Base-by-base conservation (phyloP, 2,888 invertebrate species). In the Thymelicus acteon region DNA sequence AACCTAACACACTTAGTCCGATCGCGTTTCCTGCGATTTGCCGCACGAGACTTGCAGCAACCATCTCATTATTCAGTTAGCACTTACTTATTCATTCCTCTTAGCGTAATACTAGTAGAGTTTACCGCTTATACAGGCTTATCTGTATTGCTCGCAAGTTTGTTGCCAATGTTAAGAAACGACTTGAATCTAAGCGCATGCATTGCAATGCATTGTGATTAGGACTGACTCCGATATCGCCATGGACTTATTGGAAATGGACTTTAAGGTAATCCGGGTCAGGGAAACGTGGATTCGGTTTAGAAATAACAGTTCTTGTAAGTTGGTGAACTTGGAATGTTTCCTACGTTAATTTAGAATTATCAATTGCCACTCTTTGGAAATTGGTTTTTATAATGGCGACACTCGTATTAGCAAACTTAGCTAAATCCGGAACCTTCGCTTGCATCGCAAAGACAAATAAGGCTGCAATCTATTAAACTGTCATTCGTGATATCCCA, bases 401-500 rank as follows among this genome's bases (percentile, higher is more conserved):
- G 31, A 31, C 5, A 10, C 6, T 24, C 24, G 24, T 10, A 4
- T 52, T 10, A 19, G 24, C 19, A 40, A 31, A 40, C 37, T 37
- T 65, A 64, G 8, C 31, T 15, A 44, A 60, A 65, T 37, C 58
- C 10, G 40, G 19, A 66, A 47, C 44, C 58, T 52, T 49, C 24
- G 52, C 49, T 48, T 65, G 65, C 54, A 61, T 60, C 52, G 40
- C 63, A 52, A 40, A 40, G 40, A 65, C 63, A 19, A 47, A 71
- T 65, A 71, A 54, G 71, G 75, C 72, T 62, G 60, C 72, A 74
- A 77, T 73, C 72, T 65, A 75, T 76, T 74, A 76, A 76, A 71
- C 72, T 73, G 74, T 74, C 76, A 74, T 60, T 61, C 73, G 71
- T 48, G 52, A 57, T 73, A 75, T 73, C 71, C 63, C 64, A 65